Percentiles rank a stretch among this genome's conserved stretches.
Evolutionary conservation across 2,113 vertebrate species (phyloP).

Genomic region (Apus apus): DNA sequence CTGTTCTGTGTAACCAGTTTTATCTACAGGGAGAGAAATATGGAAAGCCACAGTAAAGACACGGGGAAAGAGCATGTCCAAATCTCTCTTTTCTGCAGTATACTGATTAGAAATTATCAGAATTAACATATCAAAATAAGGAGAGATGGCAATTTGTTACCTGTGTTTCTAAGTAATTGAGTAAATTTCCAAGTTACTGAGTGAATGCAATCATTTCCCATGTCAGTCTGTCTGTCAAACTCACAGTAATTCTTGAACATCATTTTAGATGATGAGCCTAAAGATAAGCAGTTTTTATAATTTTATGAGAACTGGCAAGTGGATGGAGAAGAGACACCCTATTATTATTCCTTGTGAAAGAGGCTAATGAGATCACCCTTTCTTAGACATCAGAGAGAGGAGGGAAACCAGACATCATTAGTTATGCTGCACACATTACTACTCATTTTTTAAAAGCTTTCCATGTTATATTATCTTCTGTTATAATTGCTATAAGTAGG

Average conservation of each 20-base stretch:
- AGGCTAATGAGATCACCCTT: slow-evolving; percentile 10
- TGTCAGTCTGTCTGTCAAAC: neutral
- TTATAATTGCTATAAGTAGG: neutral
- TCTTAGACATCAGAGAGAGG: neutral
- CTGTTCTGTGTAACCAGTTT: neutral
- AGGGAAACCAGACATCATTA: neutral
- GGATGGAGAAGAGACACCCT: neutral
- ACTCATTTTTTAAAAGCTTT: neutral
- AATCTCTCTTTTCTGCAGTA: neutral
- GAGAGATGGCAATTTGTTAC: neutral
- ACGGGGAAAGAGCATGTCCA: neutral
- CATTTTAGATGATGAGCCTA: neutral
- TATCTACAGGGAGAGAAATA: neutral
- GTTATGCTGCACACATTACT: neutral
- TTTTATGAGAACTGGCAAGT: neutral
- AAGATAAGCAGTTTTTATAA: neutral
- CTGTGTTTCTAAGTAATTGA: neutral
- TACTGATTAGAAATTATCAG: neutral
- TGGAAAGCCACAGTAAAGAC: neutral
- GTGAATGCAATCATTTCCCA: neutral
- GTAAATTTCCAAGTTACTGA: neutral
- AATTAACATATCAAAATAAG: neutral
- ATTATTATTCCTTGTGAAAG: neutral
- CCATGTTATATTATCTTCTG: neutral
- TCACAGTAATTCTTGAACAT: neutral